Evolutionary conservation across 2,888 invertebrate species (phyloP), one percentile per base, ranked within the genome.

Genomic region (Epinotia bilunana): DNA sequence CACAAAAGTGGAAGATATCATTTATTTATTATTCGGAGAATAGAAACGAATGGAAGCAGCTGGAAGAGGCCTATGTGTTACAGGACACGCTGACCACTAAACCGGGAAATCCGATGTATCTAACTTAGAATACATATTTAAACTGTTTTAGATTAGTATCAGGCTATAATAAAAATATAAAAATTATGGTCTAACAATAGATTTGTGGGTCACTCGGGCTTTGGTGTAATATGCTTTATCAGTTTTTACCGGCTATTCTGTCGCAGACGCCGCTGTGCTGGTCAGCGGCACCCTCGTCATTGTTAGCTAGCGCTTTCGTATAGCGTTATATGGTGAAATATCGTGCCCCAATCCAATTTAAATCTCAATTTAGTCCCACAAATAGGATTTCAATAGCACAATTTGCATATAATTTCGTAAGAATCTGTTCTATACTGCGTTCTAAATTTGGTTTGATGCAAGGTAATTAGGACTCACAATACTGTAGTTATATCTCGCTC

Each of bases 211-310:
- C 63, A 63, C 13, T 46, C 7, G 20, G 43, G 46, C 20, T 61
- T 61, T 61, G n/a, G n/a, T 60, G 60, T 60, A 4, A 16, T 18
- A n/a, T 16, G 39, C 4, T 49, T 49, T 49, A 49, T 49, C 49
- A 16, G 12, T 46, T 28, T 23, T 55, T 39, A 9, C 9, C 23
- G 13, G 57, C 1, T 72, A 2, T 72, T 28, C 57, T 70, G 64
- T 64, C 60, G 20, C 53, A 55, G 28, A 58, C 13, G 28, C 46
- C 65, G n/a, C 18, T 18, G 55, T 43, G n/a, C 18, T 18, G 55
- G 60, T 71, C 71, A 71, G 71, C 71, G 71, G 65, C 67, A 71
- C 58, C 23, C 49, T 55, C 12, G 60, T 57, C 55, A 60, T 71
- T 75, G 67, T 72, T 43, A 58, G 28, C 43, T 43, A n/a, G 39